These are phyloP conservation scores for Trachythela sp. DNA, from an alignment of 64 coral and sea anemone species.

Conservation along the genomic window DNA sequence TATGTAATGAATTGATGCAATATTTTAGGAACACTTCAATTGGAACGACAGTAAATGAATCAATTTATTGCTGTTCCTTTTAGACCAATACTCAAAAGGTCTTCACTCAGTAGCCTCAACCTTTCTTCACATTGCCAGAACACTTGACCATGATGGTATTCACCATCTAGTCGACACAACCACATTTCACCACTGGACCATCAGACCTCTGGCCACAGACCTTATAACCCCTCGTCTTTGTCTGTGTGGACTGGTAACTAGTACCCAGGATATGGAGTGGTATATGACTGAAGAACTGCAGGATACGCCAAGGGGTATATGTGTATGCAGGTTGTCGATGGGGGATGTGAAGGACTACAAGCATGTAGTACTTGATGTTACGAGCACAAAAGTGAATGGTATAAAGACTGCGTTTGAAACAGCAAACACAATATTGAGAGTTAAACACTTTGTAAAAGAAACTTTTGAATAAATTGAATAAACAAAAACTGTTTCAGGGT, in stretches of 20 bases:
- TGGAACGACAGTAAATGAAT: neutral
- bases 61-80: neutral
- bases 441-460: conserved; percentile 21
- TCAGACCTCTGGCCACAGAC: conserved; percentile 42
- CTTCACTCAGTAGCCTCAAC: conserved; percentile 69
- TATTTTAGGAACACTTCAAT: too few relatives aligned
- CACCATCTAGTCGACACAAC: conserved; percentile 61
- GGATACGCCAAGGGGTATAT: neutral
- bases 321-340: neutral
- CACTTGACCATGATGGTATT: conserved; percentile 64
- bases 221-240: conserved; percentile 32
- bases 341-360: neutral
- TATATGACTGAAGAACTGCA: conserved; percentile 54
- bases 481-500: neutral
- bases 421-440: neutral
- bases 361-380: neutral
- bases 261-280: conserved; percentile 45
- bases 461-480: neutral
- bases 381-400: neutral
- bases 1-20: too few relatives aligned
- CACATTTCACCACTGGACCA: conserved; percentile 83
- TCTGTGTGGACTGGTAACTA: conserved; percentile 68
- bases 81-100: conserved; percentile 53
- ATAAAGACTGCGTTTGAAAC: conserved; percentile 14
- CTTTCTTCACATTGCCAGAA: conserved; percentile 58